Percentiles rank a stretch among this genome's conserved stretches.
Conservation (phyloP, 2,797 vertebrate species). For the Netta rufina region DNA sequence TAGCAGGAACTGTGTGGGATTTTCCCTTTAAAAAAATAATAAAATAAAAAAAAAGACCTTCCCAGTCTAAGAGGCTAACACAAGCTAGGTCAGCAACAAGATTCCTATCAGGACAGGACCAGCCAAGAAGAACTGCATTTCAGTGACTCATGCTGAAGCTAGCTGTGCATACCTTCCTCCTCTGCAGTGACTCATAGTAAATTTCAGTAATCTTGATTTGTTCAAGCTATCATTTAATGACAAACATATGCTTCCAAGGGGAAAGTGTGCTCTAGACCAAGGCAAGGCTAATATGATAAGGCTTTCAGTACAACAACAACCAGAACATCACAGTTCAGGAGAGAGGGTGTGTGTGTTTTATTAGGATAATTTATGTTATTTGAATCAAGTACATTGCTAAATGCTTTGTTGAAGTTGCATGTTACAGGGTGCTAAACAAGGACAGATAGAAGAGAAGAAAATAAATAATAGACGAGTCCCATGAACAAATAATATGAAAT, state of each 20-base stretch:
- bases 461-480: background rate
- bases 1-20: constrained; percentile 1
- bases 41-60: background rate
- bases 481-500: background rate
- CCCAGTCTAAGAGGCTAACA: background rate
- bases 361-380: background rate
- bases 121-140: constrained; percentile 18
- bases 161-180: background rate
- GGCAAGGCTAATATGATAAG: background rate
- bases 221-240: constrained; percentile 31
- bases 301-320: background rate
- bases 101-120: background rate
- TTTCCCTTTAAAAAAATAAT: background rate
- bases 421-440: background rate
- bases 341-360: background rate
- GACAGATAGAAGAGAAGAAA: background rate
- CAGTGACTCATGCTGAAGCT: background rate
- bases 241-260: background rate
- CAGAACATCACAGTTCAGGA: background rate
- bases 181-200: background rate
- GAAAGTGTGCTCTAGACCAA: background rate
- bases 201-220: background rate
- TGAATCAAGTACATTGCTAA: background rate
- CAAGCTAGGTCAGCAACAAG: background rate
- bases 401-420: background rate